Conservation (phyloP, 2,113 vertebrate species). For the Lophius piscatorius region DNA sequence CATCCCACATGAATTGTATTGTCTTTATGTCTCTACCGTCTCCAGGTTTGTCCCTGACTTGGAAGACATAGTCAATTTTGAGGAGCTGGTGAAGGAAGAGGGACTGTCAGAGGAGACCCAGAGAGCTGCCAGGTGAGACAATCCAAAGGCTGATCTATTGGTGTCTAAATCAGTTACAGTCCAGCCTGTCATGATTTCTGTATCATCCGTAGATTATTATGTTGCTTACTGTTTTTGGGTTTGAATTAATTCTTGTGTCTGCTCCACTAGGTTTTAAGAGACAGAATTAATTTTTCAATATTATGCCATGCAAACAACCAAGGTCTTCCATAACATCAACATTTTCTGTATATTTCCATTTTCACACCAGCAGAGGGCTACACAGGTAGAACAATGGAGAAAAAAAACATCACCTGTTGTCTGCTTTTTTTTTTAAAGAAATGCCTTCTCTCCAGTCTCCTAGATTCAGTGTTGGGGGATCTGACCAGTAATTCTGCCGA, state of each 20-base stretch:
- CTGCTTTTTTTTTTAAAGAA: background rate
- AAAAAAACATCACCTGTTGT: background rate
- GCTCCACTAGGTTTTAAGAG: background rate
- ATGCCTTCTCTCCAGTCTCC: slow-evolving; percentile 59
- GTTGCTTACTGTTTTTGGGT: background rate
- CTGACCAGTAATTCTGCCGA: slow-evolving; percentile 95
- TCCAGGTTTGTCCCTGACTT: slow-evolving; percentile 96
- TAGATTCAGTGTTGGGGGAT: slow-evolving; percentile 92
- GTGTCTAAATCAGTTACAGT: background rate
- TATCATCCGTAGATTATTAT: too few species aligned
- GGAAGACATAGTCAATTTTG: slow-evolving; percentile 98
- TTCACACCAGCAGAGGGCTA: slow-evolving; percentile 29
- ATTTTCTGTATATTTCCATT: background rate
- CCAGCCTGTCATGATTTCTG: too few species aligned
- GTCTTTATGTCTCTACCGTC: background rate
- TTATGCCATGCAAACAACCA: background rate
- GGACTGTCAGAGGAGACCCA: slow-evolving; percentile 92
- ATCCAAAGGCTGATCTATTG: background rate
- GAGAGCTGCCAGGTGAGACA: slow-evolving; percentile 88
- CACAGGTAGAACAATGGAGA: background rate
- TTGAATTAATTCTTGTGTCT: background rate
- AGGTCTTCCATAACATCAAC: too few species aligned
- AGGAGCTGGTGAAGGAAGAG: slow-evolving; percentile 98
- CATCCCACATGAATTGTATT: too few species aligned
- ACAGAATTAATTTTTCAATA: background rate